phyloP scores from a whole-genome alignment of 1,140 invertebrate species.

The Atta texana region DNA sequence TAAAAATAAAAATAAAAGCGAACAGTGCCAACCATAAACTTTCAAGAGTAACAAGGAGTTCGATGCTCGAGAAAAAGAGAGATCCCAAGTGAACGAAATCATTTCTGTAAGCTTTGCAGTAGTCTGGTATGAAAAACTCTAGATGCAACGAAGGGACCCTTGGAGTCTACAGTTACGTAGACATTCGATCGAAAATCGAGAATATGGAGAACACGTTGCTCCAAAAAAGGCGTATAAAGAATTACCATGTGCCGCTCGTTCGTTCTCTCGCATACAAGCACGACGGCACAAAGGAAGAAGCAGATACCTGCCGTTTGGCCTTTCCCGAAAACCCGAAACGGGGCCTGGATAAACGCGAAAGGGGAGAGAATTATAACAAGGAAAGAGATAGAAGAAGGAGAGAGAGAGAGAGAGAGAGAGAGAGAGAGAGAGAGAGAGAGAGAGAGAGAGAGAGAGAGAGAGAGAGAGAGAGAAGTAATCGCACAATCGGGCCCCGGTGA shows the following conservation, averaged over 20 bases:
- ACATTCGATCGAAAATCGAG: slow-evolving; percentile 7
- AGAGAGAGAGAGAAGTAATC: background rate
- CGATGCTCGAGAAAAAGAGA: background rate
- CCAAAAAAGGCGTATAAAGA: slow-evolving; percentile 22
- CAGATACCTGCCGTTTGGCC: slow-evolving; percentile 52
- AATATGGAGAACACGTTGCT: background rate
- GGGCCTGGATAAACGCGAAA: background rate
- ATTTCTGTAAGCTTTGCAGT: background rate
- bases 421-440: too few relatives aligned
- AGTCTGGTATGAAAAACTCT: background rate
- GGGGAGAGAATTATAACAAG: too few relatives aligned
- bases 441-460: background rate
- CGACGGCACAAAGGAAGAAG: slow-evolving; percentile 6
- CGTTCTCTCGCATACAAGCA: slow-evolving; percentile 8
- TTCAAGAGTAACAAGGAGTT: background rate
- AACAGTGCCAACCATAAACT: background rate
- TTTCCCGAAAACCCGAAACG: slow-evolving; percentile 56
- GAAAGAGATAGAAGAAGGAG: background rate
- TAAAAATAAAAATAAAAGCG: background rate
- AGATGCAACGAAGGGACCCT: background rate
- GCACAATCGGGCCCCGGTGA: slow-evolving; percentile 35
- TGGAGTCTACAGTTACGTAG: background rate
- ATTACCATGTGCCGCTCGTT: slow-evolving; percentile 12
- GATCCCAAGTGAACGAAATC: background rate
- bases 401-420: too few relatives aligned